phyloP scores from a whole-genome alignment of 53 echinoderm and acorn worm species.

The Holothuria scabra region DNA sequence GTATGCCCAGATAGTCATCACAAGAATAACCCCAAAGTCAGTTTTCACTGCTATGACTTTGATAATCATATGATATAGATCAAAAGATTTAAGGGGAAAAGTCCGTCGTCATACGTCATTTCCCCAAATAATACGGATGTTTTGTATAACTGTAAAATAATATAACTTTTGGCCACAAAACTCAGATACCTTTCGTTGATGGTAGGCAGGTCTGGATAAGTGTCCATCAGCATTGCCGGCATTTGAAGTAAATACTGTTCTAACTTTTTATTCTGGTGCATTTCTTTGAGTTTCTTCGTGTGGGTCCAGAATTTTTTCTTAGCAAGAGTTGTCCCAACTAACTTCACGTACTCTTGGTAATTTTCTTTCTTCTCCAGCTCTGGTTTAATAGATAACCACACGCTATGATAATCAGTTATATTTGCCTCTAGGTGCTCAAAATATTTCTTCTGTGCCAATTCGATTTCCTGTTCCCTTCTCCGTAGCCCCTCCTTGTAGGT shows the following conservation, averaged over 20 bases:
- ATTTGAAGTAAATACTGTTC: constrained; percentile 67
- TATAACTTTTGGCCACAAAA: no score
- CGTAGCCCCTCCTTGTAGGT: constrained; percentile 66
- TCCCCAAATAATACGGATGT: no score
- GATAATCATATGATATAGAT: no score
- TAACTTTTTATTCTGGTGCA: constrained; percentile 74
- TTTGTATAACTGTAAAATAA: no score
- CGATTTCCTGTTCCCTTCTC: constrained; percentile 61
- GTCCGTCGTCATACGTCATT: no score
- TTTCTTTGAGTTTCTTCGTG: constrained; percentile 73
- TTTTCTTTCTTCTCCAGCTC: constrained; percentile 63
- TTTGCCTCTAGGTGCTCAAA: constrained; percentile 48
- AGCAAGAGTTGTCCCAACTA: constrained; percentile 70
- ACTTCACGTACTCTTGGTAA: constrained; percentile 65
- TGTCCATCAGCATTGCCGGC: constrained; percentile 71
- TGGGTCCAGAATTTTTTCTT: constrained; percentile 76
- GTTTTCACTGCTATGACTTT: no score
- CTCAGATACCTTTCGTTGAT: constrained; percentile 73
- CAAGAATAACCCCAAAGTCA: no score
- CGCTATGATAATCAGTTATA: constrained; percentile 77
- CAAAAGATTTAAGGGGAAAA: no score
- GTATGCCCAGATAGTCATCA: no score
- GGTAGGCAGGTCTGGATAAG: constrained; percentile 75
- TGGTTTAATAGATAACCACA: constrained; percentile 75
- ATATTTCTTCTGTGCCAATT: constrained; percentile 65